Conservation (phyloP, 2,888 invertebrate genomes). For the Phragmatobia fuliginosa region DNA sequence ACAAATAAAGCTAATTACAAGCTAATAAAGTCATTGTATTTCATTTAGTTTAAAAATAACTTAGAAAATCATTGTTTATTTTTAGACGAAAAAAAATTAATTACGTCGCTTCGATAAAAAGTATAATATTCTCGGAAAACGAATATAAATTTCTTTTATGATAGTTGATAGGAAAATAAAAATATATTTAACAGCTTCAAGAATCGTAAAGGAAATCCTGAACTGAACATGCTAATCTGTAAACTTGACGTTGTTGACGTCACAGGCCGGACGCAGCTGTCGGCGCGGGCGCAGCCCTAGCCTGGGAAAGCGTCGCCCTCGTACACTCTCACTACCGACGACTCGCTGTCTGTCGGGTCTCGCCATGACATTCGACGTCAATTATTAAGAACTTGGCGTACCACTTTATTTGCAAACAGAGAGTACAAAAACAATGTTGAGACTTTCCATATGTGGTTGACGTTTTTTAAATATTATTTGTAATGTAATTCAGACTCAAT, state of each 20-base stretch:
- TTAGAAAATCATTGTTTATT: not conserved
- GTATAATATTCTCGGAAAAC: not conserved
- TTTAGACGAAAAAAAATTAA: not conserved
- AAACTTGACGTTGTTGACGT: conserved; percentile 51
- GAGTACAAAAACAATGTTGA: conserved; percentile 9
- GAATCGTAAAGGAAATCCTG: conserved; percentile 56
- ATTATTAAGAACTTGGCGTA: conserved; percentile 72
- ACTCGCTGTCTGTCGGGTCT: conserved; percentile 39
- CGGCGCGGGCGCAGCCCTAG: conserved; percentile 52
- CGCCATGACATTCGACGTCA: conserved; percentile 67
- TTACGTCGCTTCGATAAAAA: not conserved
- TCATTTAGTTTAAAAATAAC: not conserved
- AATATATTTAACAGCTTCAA: conserved; percentile 32
- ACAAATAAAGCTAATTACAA: not conserved
- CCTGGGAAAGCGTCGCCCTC: conserved; percentile 75
- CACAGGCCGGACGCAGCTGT: conserved; percentile 51
- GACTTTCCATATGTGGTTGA: not conserved
- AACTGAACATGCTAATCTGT: conserved; percentile 44
- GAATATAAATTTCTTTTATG: not conserved
- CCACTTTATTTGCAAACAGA: conserved; percentile 52
- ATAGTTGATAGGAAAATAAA: not conserved
- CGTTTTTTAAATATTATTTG: not conserved
- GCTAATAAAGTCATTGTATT: not conserved
- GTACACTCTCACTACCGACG: conserved; percentile 51
- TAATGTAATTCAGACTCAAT: not conserved